Evolutionary conservation across 2,888 invertebrate species (phyloP).

Genomic region (Lasioglossum villosulum): DNA sequence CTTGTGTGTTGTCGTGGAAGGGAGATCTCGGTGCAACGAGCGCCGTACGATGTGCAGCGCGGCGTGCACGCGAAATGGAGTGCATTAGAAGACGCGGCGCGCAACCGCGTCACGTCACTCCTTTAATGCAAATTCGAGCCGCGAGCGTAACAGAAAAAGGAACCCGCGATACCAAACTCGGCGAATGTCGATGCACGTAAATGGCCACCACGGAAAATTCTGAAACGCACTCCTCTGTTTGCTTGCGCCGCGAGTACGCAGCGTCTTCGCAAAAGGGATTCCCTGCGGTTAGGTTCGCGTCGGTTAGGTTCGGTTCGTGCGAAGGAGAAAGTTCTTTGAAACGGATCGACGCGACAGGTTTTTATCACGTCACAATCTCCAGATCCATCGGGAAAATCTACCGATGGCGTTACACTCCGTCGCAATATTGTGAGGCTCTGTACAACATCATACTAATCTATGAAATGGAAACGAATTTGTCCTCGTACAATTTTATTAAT

Average conservation of each 20-base stretch:
- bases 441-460: not conserved
- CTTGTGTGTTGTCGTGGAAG: not conserved
- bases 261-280: slow-evolving; percentile 45
- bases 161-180: slow-evolving; percentile 58
- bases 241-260: slow-evolving; percentile 4
- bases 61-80: slow-evolving; percentile 36
- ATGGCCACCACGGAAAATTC: slow-evolving; percentile 54
- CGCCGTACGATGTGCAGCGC: not conserved
- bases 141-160: slow-evolving; percentile 49
- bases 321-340: slow-evolving; percentile 53
- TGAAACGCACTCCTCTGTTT: slow-evolving; percentile 28
- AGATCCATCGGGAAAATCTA: not conserved
- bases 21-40: not conserved
- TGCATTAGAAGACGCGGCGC: slow-evolving; percentile 51
- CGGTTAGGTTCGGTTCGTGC: not conserved
- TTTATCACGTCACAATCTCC: not conserved
- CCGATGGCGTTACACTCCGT: not conserved
- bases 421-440: not conserved
- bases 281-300: slow-evolving; percentile 9
- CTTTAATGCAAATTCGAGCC: slow-evolving; percentile 59
- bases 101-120: slow-evolving; percentile 54
- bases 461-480: not conserved
- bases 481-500: not conserved
- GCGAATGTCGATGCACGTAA: slow-evolving; percentile 50
- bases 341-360: slow-evolving; percentile 17